Base-by-base conservation (phyloP, 2,797 vertebrate species). In the Sebastes diploproa region DNA sequence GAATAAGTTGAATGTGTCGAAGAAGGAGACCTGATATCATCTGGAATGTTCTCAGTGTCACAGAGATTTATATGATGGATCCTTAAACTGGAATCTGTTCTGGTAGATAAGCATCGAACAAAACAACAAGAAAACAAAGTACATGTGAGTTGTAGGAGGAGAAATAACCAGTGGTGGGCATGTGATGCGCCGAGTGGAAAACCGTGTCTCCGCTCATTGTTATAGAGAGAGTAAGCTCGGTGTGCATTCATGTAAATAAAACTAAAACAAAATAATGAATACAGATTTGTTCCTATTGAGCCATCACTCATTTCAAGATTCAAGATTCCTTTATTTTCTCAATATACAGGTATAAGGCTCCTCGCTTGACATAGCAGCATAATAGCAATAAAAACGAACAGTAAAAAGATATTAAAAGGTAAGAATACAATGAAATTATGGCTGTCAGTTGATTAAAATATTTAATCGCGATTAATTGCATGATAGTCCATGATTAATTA, bases 31-130 rank as follows among this genome's bases (percentile, higher is more conserved):
- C 46, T 62, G 92, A 94, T 94, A 89, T 59, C 7, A 92, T 88
- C 91, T 92, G 91, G 92, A 94, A 95, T 94, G 91, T 93, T 83
- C 90, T 72, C 34, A 42, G 66, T 87, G 75, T 77, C 32, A 66
- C 14, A 66, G 52, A 81, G 62, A 67, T 42, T 56, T 61, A 78
- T 29, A 68, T 83, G 77, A 89, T 69, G 22, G 66, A 75, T 76
- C 16, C 61, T 86, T 38, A 29, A 68, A 72, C 63, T 77, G 72
- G 83, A 92, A 92, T 92, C 62, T 83, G 23, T 67, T 23, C 32
- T 25, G n/a, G 30, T 10, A 69, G 87, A 86, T 90, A 22, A 34
- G 67, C 14, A 75, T 69, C 16, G 7, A 52, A 27, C 72, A 60
- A 64, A n/a, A 42, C n/a, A 70, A 58, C 9, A 14, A 16, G 59